These are phyloP conservation scores for Lepilemur septentrionalis DNA, from an alignment of 2,797 vertebrate genomes.

Conservation along the genomic window DNA sequence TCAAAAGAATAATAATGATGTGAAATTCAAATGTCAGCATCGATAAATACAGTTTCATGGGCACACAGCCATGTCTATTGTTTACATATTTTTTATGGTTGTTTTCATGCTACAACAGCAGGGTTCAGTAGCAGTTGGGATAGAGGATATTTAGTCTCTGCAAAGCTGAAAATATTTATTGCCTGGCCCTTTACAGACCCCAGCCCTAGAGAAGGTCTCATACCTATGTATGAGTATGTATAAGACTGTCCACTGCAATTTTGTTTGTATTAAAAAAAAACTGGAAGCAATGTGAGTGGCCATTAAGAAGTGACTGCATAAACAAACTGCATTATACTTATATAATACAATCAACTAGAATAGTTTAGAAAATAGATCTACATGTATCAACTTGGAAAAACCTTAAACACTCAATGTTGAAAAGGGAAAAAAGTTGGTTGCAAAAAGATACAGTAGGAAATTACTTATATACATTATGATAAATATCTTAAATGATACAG, in stretches of 20 bases:
- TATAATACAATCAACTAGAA: slow-evolving; percentile 13
- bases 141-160: neutral
- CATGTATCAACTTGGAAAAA: neutral
- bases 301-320: neutral
- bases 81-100: neutral
- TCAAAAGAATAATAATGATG: neutral
- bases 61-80: neutral
- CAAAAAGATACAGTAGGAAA: slow-evolving; percentile 25
- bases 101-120: neutral
- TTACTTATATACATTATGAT: neutral
- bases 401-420: neutral
- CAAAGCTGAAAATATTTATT: neutral
- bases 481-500: neutral
- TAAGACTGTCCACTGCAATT: neutral
- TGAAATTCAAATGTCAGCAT: neutral
- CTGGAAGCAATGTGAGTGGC: neutral
- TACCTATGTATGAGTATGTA: neutral
- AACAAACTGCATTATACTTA: neutral
- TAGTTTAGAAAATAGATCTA: neutral
- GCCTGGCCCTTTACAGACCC: neutral
- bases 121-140: neutral
- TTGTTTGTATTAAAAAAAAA: neutral
- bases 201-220: neutral
- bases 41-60: neutral
- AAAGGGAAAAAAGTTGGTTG: neutral